phyloP scores from a whole-genome alignment of 2,797 vertebrate genomes.

The Philypnodon macrostomus region DNA sequence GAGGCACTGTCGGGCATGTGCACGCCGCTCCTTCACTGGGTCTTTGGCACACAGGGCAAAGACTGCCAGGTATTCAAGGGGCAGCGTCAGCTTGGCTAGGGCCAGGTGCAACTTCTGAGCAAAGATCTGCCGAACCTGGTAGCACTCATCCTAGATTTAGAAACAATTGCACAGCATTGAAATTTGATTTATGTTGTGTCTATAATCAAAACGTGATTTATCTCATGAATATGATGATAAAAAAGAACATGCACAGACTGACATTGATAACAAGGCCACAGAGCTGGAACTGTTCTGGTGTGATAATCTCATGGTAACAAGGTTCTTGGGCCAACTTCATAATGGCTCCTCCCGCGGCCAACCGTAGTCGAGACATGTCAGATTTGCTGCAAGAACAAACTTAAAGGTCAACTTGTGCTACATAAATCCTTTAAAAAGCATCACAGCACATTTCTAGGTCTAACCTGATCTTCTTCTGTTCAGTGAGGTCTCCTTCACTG shows the following conservation, averaged over 20 bases:
- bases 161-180: neutral
- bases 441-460: too few species aligned
- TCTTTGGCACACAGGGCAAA: conserved; percentile 98
- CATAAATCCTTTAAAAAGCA: too few species aligned
- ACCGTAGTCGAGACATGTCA: conserved; percentile 97
- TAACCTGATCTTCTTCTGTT: conserved; percentile 98
- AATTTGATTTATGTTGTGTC: too few species aligned
- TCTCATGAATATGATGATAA: neutral
- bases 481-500: conserved; percentile 96
- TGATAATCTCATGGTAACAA: conserved; percentile 99
- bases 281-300: conserved; percentile 97
- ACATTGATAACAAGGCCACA: conserved; percentile 98
- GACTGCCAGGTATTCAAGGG: conserved; percentile 96
- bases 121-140: conserved; percentile 98
- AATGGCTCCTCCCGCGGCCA: conserved; percentile 96
- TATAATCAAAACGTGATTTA: too few species aligned
- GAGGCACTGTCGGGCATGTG: conserved; percentile 96
- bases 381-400: conserved; percentile 85
- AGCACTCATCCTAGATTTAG: conserved; percentile 90
- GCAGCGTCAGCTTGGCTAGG: conserved; percentile 92
- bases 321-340: conserved; percentile 99
- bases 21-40: conserved; percentile 96
- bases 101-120: conserved; percentile 97
- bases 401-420: too few species aligned
- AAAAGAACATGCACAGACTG: conserved; percentile 56